Base-by-base conservation (phyloP, 37 sponge, comb jelly and placozoan species). In the Corticium candelabrum region DNA sequence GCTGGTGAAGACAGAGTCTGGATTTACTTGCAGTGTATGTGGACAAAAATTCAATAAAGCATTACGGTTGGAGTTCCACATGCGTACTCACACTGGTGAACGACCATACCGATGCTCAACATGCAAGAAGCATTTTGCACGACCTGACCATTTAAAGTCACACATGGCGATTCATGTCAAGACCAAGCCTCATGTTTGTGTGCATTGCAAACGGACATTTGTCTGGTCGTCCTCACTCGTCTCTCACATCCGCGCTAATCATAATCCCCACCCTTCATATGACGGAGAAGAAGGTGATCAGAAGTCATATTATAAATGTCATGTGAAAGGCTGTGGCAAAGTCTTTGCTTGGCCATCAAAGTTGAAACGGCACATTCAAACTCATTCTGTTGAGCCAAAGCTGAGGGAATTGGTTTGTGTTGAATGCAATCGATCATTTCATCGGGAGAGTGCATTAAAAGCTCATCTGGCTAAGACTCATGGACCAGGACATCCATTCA, bases 61-160 rank as follows among this genome's bases (percentile, higher is more conserved):
- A 30, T 7, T 15, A n/a, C 74, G 29, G 7, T n/a, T 71, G 7
- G 33, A 71, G 21, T 11, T 71, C 7, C 74, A 71, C 33, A 71
- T 71, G 74, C n/a, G 74, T 11, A 71, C 74, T 71, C 74, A 71
- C 74, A 71, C 74, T 30, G 74, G 74, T 30, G 74, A 71, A 71
- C 74, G 74, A 31, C 74, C 74, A n/a, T 71, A 71, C 33, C 7
- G 7, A 30, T 71, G 74, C 33, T 7, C n/a, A n/a, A 29, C 7
- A 11, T 71, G 74, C 33, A n/a, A 21, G 33, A 71, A 71, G 34
- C 7, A 11, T 7, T 71, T 71, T 71, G 21, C 33, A 30, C 33
- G 32, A 31, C n/a, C 33, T 30, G n/a, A 71, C 21, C 32, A 71
- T 30, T n/a, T 71, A 11, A 71, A 29, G 21, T 11, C 74, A 30